Base-by-base conservation (phyloP, 2,797 vertebrate species). In the Eleutherodactylus coqui region DNA sequence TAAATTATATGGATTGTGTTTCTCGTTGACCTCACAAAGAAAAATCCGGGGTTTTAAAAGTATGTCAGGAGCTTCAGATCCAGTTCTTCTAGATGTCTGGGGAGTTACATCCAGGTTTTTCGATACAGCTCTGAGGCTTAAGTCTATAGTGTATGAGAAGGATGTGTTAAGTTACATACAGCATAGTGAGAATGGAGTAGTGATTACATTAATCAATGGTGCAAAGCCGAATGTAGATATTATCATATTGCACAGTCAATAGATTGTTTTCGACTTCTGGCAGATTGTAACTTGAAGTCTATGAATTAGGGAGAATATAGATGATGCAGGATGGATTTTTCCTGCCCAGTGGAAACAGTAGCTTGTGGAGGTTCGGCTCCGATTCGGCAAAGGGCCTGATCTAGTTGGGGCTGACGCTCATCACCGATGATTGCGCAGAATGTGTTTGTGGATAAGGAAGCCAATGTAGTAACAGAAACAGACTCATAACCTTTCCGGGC, bases 1-100 rank as follows among this genome's bases (percentile, higher is more conserved):
- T n/a, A 79, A 85, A 79, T 79, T 60, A 85, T 58, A 55, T 43
- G 34, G 62, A 78, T 72, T 79, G 78, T 58, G 29, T 85, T 58
- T 79, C 84, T 64, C 45, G 17, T 41, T 55, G 67, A 85, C 34
- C 49, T 79, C 19, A 45, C 70, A n/a, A 36, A 58, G 75, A 34
- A 77, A 69, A 77, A 49, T 58, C 41, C 24, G 70, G 70, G 77
- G 58, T 49, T 69, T 69, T 64, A 64, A 49, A 69, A 81, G 29
- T 49, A 62, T 53, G 32, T 47, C 51, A 36, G 34, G 21, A 51
- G 45, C 32, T 69, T 51, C n/a, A 29, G 34, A 36, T 82, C 38
- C 4, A 41, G 67, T 10, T 41, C 36, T 70, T 70, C 10, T 45
- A 1, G 27, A 73, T 16, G 70, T 27, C 24, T 43, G 1, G n/a